Base-by-base conservation (phyloP, 2,888 invertebrate genomes). In the Aleiodes alternator region DNA sequence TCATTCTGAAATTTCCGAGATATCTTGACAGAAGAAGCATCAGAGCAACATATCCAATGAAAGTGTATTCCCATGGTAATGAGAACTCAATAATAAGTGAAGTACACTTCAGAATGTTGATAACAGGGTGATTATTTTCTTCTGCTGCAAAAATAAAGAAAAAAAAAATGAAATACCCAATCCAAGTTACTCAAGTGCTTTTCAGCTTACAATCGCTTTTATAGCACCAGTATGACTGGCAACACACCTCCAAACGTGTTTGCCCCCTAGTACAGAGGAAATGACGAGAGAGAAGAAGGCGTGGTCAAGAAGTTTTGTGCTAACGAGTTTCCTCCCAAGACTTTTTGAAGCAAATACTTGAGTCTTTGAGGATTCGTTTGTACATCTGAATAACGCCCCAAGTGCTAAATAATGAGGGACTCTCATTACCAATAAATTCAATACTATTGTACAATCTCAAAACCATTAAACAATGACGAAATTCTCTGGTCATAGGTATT, bases 121-220 rank as follows among this genome's bases (percentile, higher is more conserved):
- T 84, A 85, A 84, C 81, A 77, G 81, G 80, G 80, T 81, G 82
- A 86, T 85, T 84, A 84, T 83, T 85, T 81, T 51, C 23, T 31
- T 31, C 14, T 51, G 29, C n/a, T 29, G 6, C 38, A 31, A 57
- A 57, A 16, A 38, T 51, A 0, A 29, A 43, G 1, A 43, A 43
- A 43, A 43, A 43, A 43, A 9, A 43, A 43, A 34, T 6, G 43
- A 11, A 43, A 43, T 11, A 43, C 31, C 64, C 50, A 34, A 34
- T 48, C 29, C 29, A 43, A 50, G 56, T 7, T 77, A 77, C 81
- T 80, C 78, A 73, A 84, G 83, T 81, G 81, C 79, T 80, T 81
- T 68, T 82, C 70, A 59, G 51, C 76, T 70, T 73, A 76, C 80
- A 68, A 68, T 78, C 78, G 48, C 31, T 57, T 74, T 79, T 76